phyloP scores from a whole-genome alignment of 1,140 invertebrate species.

The Charaxes varanes region DNA sequence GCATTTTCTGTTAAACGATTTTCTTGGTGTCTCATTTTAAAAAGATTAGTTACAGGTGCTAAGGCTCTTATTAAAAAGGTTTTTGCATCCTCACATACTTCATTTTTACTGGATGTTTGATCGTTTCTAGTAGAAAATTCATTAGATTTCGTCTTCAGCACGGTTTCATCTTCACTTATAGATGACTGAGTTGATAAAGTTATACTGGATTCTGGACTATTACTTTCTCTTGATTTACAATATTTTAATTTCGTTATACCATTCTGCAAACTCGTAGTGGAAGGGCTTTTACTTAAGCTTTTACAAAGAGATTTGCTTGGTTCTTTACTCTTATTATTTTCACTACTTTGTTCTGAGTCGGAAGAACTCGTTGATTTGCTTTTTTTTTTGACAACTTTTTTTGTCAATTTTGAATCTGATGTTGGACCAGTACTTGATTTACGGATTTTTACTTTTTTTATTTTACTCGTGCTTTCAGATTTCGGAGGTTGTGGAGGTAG shows the following conservation, averaged over 20 bases:
- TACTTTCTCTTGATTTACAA: constrained; percentile 64
- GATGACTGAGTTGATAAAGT: constrained; percentile 64
- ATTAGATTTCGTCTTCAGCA: constrained; percentile 50
- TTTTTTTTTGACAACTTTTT: constrained; percentile 57
- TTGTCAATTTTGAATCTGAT: constrained; percentile 62
- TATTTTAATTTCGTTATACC: constrained; percentile 49
- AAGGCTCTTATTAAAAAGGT: constrained; percentile 81
- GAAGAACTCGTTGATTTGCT: constrained; percentile 75
- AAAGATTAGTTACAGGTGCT: constrained; percentile 80
- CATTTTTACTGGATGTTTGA: constrained; percentile 63
- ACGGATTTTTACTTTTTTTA: constrained; percentile 59
- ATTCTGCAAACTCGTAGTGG: constrained; percentile 35
- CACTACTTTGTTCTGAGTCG: constrained; percentile 65
- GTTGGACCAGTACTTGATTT: constrained; percentile 58
- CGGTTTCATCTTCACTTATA: constrained; percentile 66
- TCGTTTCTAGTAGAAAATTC: constrained; percentile 74
- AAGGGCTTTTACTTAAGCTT: constrained; percentile 36
- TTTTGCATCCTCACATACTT: constrained; percentile 80
- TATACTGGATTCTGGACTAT: constrained; percentile 68
- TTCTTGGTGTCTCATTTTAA: constrained; percentile 76
- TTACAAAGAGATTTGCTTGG: constrained; percentile 30
- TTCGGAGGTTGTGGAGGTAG: constrained; percentile 78
- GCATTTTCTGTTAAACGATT: constrained; percentile 52
- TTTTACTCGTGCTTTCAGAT: constrained; percentile 60
- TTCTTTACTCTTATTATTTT: constrained; percentile 41